These are phyloP conservation scores for Leptinotarsa haldemani DNA, from an alignment of 2,888 invertebrate genomes.

Conservation along the genomic window DNA sequence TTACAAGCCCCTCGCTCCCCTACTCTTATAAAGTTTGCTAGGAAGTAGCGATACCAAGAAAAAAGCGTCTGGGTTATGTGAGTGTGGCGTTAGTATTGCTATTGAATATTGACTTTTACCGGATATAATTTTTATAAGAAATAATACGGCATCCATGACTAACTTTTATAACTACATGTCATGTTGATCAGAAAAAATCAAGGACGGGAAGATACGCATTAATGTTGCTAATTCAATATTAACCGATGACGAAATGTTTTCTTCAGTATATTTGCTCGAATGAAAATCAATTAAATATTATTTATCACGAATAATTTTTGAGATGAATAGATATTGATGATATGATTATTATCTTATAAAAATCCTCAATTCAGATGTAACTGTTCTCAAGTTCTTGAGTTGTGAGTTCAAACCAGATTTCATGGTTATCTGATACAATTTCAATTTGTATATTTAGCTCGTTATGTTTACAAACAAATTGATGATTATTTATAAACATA, in stretches of 20 bases:
- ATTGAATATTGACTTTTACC: background rate
- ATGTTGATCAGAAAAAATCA: constrained; percentile 16
- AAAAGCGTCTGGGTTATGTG: too few relatives aligned
- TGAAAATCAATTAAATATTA: background rate
- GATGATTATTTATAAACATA: constrained; percentile 34
- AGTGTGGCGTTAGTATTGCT: too few relatives aligned
- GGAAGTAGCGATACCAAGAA: too few relatives aligned
- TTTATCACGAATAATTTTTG: background rate
- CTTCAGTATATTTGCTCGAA: constrained; percentile 3
- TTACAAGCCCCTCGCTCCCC: too few relatives aligned
- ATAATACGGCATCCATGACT: constrained; percentile 18
- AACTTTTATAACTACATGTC: constrained; percentile 6
- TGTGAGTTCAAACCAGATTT: background rate
- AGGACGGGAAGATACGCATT: constrained; percentile 26
- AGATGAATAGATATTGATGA: background rate
- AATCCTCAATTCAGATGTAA: background rate
- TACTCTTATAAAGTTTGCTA: too few relatives aligned
- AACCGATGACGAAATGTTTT: constrained; percentile 25
- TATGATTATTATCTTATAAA: background rate
- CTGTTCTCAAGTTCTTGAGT: background rate
- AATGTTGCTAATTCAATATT: constrained; percentile 16
- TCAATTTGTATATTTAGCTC: constrained; percentile 21
- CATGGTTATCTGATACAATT: constrained; percentile 4
- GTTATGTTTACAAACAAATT: constrained; percentile 36
- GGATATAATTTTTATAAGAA: constrained; percentile 17